A percentile compares a stretch with the other conserved stretches of the same genome.
Conservation (phyloP, 2,888 invertebrate species). For the Neelides folsomi region DNA sequence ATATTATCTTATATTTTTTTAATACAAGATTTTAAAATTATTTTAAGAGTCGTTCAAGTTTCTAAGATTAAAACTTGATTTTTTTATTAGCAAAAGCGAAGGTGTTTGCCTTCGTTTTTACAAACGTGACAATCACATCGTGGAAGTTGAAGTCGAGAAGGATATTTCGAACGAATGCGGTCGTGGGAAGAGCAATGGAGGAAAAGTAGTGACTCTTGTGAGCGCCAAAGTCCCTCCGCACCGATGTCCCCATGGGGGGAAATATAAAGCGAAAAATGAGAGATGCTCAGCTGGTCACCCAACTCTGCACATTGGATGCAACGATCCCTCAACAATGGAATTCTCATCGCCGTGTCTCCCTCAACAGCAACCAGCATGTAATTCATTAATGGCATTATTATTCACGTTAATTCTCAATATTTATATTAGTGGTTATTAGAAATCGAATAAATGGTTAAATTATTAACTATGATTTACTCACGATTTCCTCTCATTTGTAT, state of each 20-base stretch:
- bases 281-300: slow-evolving; percentile 28
- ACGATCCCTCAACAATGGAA: slow-evolving; percentile 45
- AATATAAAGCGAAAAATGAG: slow-evolving; percentile 28
- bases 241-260: slow-evolving; percentile 30
- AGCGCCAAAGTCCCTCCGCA: slow-evolving; percentile 21
- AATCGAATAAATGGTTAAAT: too few relatives aligned
- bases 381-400: slow-evolving; percentile 9
- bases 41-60: too few relatives aligned
- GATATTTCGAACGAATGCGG: slow-evolving; percentile 4
- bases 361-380: slow-evolving; percentile 35
- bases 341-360: slow-evolving; percentile 45
- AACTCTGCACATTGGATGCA: slow-evolving; percentile 42
- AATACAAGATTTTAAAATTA: too few relatives aligned
- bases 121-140: slow-evolving; percentile 54
- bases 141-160: slow-evolving; percentile 49
- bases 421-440: not conserved
- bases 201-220: slow-evolving; percentile 22
- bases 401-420: not conserved
- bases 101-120: slow-evolving; percentile 64
- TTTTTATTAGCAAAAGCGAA: slow-evolving; percentile 55
- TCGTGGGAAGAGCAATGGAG: slow-evolving; percentile 2
- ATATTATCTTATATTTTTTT: too few relatives aligned
- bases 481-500: too few relatives aligned
- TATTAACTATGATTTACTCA: not conserved
- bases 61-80: too few relatives aligned